Conservation (phyloP, 2,113 vertebrate species). For the Stegostoma tigrinum region DNA sequence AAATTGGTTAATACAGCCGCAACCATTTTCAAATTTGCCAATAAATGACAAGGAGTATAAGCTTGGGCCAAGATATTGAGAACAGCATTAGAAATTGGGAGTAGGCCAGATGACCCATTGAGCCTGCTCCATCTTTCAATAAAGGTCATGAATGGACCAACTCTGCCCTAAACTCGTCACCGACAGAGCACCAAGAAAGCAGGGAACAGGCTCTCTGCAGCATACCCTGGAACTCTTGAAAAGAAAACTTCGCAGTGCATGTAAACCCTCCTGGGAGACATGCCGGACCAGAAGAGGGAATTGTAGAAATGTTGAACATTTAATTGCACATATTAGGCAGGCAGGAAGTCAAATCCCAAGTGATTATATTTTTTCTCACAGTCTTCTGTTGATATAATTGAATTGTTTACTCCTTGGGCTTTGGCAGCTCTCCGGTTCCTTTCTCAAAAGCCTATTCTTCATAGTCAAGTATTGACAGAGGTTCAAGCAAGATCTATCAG, state of each 20-base stretch:
- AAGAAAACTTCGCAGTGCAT: not conserved
- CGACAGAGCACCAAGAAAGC: not conserved
- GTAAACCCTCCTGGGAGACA: not conserved
- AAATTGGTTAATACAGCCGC: not conserved
- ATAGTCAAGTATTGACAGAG: not conserved
- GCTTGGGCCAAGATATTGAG: not conserved
- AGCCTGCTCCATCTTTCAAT: not conserved
- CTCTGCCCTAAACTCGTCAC: not conserved
- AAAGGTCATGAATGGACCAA: not conserved
- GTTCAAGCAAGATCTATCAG: not conserved
- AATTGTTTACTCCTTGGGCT: not conserved
- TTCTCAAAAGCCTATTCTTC: not conserved
- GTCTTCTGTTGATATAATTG: not conserved
- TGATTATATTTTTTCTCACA: not conserved
- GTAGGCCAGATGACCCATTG: not conserved
- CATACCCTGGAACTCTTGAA: not conserved
- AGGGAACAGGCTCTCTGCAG: not conserved
- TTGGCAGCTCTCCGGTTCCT: not conserved
- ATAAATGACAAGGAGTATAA: not conserved
- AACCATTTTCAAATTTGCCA: not conserved
- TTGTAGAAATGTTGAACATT: not conserved
- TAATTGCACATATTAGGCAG: not conserved
- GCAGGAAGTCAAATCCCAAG: not conserved
- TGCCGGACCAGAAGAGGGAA: not conserved
- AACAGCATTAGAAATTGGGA: not conserved